Conservation (phyloP, 2,888 invertebrate species). For the Phanerotoma sp. region DNA sequence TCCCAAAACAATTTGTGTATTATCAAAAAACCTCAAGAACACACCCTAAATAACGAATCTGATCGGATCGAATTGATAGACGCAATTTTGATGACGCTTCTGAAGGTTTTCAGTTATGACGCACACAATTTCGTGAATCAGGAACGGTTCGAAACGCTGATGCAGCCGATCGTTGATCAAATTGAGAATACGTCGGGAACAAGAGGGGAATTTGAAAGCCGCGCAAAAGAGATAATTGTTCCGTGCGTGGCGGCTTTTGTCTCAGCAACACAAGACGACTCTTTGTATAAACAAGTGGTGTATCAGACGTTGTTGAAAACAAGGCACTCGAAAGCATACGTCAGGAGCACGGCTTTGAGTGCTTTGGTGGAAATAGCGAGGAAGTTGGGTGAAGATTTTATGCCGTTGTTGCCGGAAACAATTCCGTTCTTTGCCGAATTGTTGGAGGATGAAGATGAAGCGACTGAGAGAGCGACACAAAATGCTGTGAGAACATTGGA, state of each 20-base stretch:
- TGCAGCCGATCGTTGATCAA: conserved; percentile 89
- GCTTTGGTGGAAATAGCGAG: conserved; percentile 68
- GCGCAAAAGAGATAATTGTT: conserved; percentile 67
- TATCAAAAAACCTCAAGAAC: conserved; percentile 60
- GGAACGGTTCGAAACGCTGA: conserved; percentile 79
- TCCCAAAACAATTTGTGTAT: conserved; percentile 69
- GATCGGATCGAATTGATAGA: conserved; percentile 61
- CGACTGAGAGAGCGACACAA: conserved; percentile 78
- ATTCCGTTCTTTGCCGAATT: conserved; percentile 93
- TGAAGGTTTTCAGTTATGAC: conserved; percentile 79
- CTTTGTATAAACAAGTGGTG: conserved; percentile 86
- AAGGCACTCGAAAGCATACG: conserved; percentile 71
- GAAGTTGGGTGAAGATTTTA: conserved; percentile 85
- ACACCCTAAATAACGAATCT: conserved; percentile 59
- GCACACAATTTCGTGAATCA: conserved; percentile 81
- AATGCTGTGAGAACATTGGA: conserved; percentile 83
- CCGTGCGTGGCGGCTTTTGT: conserved; percentile 83
- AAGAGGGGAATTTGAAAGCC: conserved; percentile 62
- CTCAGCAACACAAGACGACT: conserved; percentile 79
- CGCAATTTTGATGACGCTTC: conserved; percentile 74
- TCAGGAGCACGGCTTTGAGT: conserved; percentile 58
- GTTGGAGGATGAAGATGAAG: conserved; percentile 84
- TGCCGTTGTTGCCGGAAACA: conserved; percentile 87
- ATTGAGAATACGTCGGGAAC: conserved; percentile 75
- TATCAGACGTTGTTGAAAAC: conserved; percentile 89